These are phyloP conservation scores for Conopomorpha cramerella DNA, from an alignment of 1,140 invertebrate species.

Conservation along the genomic window DNA sequence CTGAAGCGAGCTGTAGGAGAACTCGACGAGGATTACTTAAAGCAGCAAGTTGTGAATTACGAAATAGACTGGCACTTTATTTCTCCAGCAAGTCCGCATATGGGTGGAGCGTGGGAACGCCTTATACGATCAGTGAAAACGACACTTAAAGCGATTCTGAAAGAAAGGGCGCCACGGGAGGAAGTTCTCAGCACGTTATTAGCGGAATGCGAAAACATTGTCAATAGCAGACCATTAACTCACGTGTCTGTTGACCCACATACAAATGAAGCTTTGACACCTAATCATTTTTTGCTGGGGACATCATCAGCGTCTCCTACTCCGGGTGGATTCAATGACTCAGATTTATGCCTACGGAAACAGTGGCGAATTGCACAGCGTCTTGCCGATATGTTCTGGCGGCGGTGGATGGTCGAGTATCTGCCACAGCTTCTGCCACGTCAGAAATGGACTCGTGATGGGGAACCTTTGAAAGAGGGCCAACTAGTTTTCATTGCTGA, in stretches of 20 bases:
- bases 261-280: constrained; percentile 10
- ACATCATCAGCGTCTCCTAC: too few species aligned
- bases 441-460: too few species aligned
- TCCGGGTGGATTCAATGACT: too few species aligned
- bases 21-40: background rate
- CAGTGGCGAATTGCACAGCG: too few species aligned
- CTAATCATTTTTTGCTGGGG: constrained; percentile 14
- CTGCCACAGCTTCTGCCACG: too few species aligned
- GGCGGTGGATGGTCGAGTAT: too few species aligned
- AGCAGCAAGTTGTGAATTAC: constrained; percentile 2
- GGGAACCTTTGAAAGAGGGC: too few species aligned
- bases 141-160: constrained; percentile 9
- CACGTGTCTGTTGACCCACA: constrained; percentile 8
- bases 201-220: constrained; percentile 6
- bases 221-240: constrained; percentile 12
- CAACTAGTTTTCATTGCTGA: too few species aligned
- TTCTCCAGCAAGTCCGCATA: constrained; percentile 6
- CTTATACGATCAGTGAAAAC: constrained; percentile 9
- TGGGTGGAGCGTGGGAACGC: constrained; percentile 10
- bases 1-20: constrained; percentile 1
- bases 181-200: constrained; percentile 8
- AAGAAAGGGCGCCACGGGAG: constrained; percentile 2
- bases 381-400: too few species aligned
- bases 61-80: constrained; percentile 19
- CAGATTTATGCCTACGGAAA: too few species aligned